These are phyloP conservation scores for Malthinus flaveolus DNA, from an alignment of 2,888 invertebrate species.

Conservation along the genomic window DNA sequence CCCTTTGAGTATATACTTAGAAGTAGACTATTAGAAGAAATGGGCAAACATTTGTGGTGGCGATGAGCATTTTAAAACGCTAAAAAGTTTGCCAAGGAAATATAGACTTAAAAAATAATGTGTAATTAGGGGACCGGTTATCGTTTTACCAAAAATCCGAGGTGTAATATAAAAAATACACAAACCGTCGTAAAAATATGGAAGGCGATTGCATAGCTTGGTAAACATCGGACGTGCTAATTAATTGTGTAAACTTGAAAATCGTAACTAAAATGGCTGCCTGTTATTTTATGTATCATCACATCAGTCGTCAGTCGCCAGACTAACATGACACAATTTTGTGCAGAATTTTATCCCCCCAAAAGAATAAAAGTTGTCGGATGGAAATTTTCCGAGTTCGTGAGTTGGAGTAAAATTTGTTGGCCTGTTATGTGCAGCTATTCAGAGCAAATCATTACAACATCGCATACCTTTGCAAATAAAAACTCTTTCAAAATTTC, in stretches of 20 bases:
- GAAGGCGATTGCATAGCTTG: conserved; percentile 45
- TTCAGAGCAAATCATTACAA: too few relatives aligned
- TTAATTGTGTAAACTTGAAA: conserved; percentile 46
- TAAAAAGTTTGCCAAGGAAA: neutral
- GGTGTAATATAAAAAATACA: conserved; percentile 52
- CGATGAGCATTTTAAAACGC: neutral
- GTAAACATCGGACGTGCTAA: conserved; percentile 51
- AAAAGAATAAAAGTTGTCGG: neutral
- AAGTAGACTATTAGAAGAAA: too few relatives aligned
- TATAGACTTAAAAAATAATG: conserved; percentile 36
- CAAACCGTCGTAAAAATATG: conserved; percentile 43
- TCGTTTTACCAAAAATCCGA: conserved; percentile 49
- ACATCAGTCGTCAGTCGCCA: neutral
- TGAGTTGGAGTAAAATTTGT: too few relatives aligned
- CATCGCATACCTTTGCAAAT: too few relatives aligned
- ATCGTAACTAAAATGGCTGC: conserved; percentile 38
- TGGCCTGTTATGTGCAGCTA: too few relatives aligned
- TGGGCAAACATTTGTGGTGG: too few relatives aligned
- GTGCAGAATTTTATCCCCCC: neutral
- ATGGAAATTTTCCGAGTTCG: neutral
- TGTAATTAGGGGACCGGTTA: conserved; percentile 49
- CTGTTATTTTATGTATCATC: neutral
- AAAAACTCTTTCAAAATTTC: too few relatives aligned
- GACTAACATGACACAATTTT: neutral
- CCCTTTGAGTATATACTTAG: too few relatives aligned